Base-by-base conservation (phyloP, 2,888 invertebrate species). In the Hypercompe scribonia region DNA sequence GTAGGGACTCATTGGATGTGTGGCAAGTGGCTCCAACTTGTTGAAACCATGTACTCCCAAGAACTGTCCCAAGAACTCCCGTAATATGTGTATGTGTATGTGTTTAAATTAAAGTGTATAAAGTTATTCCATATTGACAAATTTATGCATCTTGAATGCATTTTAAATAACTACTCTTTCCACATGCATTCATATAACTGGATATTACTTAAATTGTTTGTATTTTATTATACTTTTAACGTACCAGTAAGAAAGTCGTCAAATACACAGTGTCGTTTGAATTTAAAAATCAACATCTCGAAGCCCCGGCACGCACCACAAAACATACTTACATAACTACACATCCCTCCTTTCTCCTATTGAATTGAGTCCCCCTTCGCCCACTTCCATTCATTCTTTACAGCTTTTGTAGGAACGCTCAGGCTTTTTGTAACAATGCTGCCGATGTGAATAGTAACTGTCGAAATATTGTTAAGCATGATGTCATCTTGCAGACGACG, bases 341-440 rank as follows among this genome's bases (percentile, higher is more conserved):
- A 93, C 91, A 92, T 91, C 90, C 91, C 92, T 89, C 89, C 88
- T 91, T 91, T 91, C 91, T 91, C 84, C 90, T 91, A 93, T 95
- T 94, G 91, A 94, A 93, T 93, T 90, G 90, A 86, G 89, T 88
- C 87, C 91, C 76, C 88, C 87, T 82, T 89, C 90, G 86, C 91
- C 90, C 91, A 88, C 91, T 90, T 88, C 90, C 92, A 92, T 93
- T 94, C 93, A 94, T 94, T 94, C 94, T 93, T 93, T 91, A 90
- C 90, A 91, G 92, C 93, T 93, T 94, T 94, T 94, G 93, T 94
- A 90, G 89, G 86, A 90, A 88, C 90, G 91, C 90, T 90, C 88
- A 90, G 90, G 91, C 92, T 94, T 94, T 92, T 93, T 94, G 92
- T 93, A 93, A 92, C 92, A 90, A 91, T 90, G 87, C 90, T 87